These are phyloP conservation scores for Acropternis orthonyx DNA, from an alignment of 2,797 vertebrate species.

Conservation along the genomic window DNA sequence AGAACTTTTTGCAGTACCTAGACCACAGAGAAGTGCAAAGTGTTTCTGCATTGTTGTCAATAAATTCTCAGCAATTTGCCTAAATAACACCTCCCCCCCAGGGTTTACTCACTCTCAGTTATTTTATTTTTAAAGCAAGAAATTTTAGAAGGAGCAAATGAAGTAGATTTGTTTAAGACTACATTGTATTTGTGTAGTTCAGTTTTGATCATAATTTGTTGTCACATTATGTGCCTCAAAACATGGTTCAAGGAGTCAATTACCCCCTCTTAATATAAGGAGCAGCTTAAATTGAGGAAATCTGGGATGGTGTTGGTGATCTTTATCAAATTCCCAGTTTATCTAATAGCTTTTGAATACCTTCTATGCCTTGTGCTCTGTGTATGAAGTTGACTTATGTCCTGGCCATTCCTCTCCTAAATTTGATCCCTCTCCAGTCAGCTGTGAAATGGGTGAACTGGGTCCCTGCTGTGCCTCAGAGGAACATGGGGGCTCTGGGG, in stretches of 20 bases:
- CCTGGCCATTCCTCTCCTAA: not conserved
- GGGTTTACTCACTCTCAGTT: not conserved
- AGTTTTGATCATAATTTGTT: not conserved
- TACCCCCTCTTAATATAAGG: not conserved
- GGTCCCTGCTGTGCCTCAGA: not conserved
- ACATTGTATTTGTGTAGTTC: not conserved
- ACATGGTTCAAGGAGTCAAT: not conserved
- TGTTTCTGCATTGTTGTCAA: not conserved
- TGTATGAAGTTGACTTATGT: not conserved
- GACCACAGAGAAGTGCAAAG: not conserved
- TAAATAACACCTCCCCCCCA: not conserved
- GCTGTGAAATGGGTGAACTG: not conserved
- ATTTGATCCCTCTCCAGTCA: not conserved
- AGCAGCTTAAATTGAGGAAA: not conserved
- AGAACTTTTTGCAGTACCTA: not conserved
- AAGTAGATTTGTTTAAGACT: not conserved
- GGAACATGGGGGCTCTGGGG: not conserved
- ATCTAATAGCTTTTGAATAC: not conserved
- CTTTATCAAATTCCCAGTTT: not conserved
- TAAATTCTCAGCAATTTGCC: not conserved
- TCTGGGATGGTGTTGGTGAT: not conserved
- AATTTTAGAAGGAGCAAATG: not conserved
- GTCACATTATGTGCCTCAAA: not conserved
- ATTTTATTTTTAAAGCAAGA: not conserved
- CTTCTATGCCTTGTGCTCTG: not conserved